A percentile compares a stretch with the other conserved stretches of the same genome.
Evolutionary conservation across 2,797 vertebrate genomes (phyloP).

Genomic region (Scyliorhinus canicula): DNA sequence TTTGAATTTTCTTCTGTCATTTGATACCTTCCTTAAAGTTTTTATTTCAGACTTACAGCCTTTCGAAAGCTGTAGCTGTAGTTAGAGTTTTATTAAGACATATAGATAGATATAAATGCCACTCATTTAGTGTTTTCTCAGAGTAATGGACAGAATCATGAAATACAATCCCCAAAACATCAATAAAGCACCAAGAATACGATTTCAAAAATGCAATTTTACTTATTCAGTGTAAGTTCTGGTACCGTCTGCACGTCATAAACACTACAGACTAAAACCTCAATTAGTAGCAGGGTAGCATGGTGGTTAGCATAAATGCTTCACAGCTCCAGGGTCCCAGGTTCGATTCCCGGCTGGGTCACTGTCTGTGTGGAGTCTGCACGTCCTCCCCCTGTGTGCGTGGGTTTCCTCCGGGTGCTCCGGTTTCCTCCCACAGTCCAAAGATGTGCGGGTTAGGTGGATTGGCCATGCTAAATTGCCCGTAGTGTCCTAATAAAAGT

Average conservation of each 20-base stretch:
- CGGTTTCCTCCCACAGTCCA: too few species aligned
- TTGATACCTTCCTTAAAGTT: not conserved
- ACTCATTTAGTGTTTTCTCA: not conserved
- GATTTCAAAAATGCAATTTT: not conserved
- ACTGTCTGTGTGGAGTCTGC: too few species aligned
- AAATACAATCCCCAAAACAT: not conserved
- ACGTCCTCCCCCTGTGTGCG: too few species aligned
- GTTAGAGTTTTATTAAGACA: not conserved
- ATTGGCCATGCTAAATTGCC: too few species aligned
- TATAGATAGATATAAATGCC: not conserved
- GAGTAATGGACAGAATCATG: not conserved
- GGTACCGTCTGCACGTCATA: not conserved
- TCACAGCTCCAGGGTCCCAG: too few species aligned
- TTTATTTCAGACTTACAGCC: not conserved
- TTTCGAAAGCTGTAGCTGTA: not conserved
- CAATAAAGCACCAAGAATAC: not conserved
- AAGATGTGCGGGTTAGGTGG: too few species aligned
- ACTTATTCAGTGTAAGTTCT: not conserved
- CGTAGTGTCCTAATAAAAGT: too few species aligned
- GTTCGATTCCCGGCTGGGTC: too few species aligned
- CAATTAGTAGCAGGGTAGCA: too few species aligned
- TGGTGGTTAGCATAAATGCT: too few species aligned
- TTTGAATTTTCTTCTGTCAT: not conserved
- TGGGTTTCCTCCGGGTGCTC: too few species aligned
- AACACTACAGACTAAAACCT: not conserved